Base-by-base conservation (phyloP, 2,888 invertebrate genomes). In the Phyllotreta cruciferae region DNA sequence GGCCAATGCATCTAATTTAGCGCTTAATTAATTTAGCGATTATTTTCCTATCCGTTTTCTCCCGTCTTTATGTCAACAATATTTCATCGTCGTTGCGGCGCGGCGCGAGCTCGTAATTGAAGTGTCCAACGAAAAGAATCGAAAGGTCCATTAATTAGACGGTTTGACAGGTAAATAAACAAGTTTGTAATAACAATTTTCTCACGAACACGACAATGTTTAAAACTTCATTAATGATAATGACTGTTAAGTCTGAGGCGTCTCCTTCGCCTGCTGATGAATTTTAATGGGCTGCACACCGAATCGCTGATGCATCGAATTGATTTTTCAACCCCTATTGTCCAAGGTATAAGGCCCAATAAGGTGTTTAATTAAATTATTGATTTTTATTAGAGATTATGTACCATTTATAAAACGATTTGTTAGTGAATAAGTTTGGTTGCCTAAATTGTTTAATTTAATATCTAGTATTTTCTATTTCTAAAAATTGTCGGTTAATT, bases 141-240 rank as follows among this genome's bases (percentile, higher is more conserved):
- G 24, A 60, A 60, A 60, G 44, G 11, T 44, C 47, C 60, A 64
- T 60, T 64, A 64, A 64, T 64, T 62, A 62, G 56, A 60, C 44
- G 7, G 5, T 52, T 58, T 53, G 64, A 64, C 64, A 64, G 64
- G 42, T 60, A 41, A 56, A 47, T 64, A 64, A 60, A 61, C 56
- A 64, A 53, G 52, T 56, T 64, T 56, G 56, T 64, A 60, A 56
- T 61, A 64, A 64, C 56, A 56, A 60, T 64, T 56, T 57, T 60
- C 49, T 49, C 56, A 52, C 44, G 39, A 53, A 45, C 56, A 44
- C 11, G 52, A 50, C 62, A 58, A 58, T 64, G 45, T 56, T 64
- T 41, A 39, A 52, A 52, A 56, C 45, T 56, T 64, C 50, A 64
- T 64, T 64, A 64, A 52, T 52, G 41, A 60, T 60, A 61, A 64